Evolutionary conservation across 2,888 invertebrate genomes (phyloP), one percentile per base, ranked within the genome.

Genomic region (Agrilus mali): DNA sequence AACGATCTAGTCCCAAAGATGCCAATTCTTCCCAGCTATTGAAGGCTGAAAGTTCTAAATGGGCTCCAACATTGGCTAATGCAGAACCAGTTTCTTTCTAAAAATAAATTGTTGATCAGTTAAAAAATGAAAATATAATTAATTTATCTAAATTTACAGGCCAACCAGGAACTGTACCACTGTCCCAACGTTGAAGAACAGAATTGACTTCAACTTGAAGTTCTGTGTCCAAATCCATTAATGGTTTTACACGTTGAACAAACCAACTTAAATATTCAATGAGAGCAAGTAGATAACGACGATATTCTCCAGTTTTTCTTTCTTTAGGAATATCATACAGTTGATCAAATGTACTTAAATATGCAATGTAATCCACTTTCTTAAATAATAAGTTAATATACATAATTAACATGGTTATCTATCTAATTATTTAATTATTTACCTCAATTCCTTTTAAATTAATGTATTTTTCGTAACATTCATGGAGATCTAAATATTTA

Each of bases 11-110:
- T 15, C 98, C 98, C 3, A 99, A 73, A 0, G 96, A 95, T 0
- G 97, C 96, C 49, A 99, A 67, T 67, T 99, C 98, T 68, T 93
- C 90, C 82, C 90, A 88, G 15, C 94, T 94, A 1, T 93, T 93
- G 65, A 97, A 99, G 0, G 95, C 94, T 1, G 95, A 94, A n/a
- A 99, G 70, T 66, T 99, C 98, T 50, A 99, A 75, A 71, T 95
- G 94, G 4, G 97, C 97, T 15, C 96, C 96, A 5, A 92, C 82
- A 62, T 95, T 89, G 0, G 94, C 86, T 49, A 98, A 65, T 3
- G 94, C 96, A 46, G 92, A 88, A 38, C 88, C 88, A 1, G 88
- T 83, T 69, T 96, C 95, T 80, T 95, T 93, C 80, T 82, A 58
- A 32, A 59, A 59, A 47, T 55, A 35, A 52, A 34, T 20, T 20